Evolutionary conservation across 2,113 vertebrate genomes (phyloP).

Genomic region (Boleophthalmus pectinirostris): DNA sequence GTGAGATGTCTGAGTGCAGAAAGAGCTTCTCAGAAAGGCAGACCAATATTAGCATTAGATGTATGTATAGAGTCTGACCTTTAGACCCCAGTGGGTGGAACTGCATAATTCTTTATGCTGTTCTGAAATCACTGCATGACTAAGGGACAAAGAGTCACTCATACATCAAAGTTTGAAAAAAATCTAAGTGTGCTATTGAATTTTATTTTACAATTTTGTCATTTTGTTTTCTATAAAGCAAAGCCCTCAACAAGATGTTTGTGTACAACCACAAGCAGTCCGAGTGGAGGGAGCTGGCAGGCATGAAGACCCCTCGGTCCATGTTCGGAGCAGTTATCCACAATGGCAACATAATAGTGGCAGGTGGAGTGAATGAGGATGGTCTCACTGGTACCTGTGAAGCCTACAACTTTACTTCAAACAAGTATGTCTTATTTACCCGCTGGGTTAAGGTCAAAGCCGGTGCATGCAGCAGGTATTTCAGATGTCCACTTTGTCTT

Average conservation of each 20-base stretch:
- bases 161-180: not conserved
- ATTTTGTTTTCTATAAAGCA: conserved; percentile 73
- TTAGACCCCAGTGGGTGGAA: not conserved
- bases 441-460: not conserved
- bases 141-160: not conserved
- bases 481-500: conserved; percentile 4
- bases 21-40: not conserved
- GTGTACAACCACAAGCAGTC: conserved; percentile 94
- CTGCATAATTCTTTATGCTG: not conserved
- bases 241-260: conserved; percentile 93
- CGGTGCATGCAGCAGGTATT: not conserved
- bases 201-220: not conserved
- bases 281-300: conserved; percentile 93
- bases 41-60: not conserved
- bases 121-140: not conserved
- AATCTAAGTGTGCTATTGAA: not conserved
- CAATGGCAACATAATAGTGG: conserved; percentile 86
- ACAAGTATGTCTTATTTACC: conserved; percentile 83
- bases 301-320: conserved; percentile 92
- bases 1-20: not conserved
- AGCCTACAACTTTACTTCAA: conserved; percentile 86
- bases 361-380: conserved; percentile 93
- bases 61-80: not conserved
- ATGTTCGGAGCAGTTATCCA: conserved; percentile 95
- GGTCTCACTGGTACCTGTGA: conserved; percentile 88